Conservation (phyloP, 2,797 vertebrate genomes). For the Champsocephalus esox region DNA sequence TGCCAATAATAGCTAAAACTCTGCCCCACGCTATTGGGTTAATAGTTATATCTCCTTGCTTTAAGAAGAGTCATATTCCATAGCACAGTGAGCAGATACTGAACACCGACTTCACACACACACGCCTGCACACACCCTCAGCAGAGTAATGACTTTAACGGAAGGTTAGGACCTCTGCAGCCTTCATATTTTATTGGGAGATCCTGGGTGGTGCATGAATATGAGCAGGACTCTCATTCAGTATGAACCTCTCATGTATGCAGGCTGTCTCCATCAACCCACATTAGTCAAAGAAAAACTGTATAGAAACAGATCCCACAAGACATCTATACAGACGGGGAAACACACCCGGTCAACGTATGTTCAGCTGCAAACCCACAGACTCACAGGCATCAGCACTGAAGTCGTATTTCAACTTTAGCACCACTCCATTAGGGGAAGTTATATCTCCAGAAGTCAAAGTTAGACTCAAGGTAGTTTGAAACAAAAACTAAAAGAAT, state of each 20-base stretch:
- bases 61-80: conserved; percentile 34
- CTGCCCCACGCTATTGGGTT: conserved; percentile 16
- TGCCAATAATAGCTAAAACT: too few relatives aligned
- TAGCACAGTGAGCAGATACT: conserved; percentile 28
- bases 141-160: conserved; percentile 66
- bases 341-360: conserved; percentile 1
- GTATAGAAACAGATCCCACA: conserved; percentile 1
- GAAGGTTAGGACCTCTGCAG: conserved; percentile 67
- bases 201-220: conserved; percentile 64
- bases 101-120: conserved; percentile 33
- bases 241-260: conserved; percentile 19
- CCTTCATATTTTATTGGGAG: conserved; percentile 77
- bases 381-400: not conserved
- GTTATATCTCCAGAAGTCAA: too few relatives aligned
- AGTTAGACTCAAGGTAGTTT: not conserved
- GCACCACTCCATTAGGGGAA: too few relatives aligned
- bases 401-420: not conserved
- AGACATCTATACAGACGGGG: not conserved
- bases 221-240: conserved; percentile 52
- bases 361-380: too few relatives aligned
- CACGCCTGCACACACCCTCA: conserved; percentile 25
- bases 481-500: not conserved
- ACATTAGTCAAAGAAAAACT: conserved; percentile 33
- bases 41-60: conserved; percentile 52
- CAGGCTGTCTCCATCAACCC: conserved; percentile 22